A percentile compares a stretch with the other conserved stretches of the same genome.
Conservation (phyloP, 2,113 vertebrate genomes). For the Limanda limanda region DNA sequence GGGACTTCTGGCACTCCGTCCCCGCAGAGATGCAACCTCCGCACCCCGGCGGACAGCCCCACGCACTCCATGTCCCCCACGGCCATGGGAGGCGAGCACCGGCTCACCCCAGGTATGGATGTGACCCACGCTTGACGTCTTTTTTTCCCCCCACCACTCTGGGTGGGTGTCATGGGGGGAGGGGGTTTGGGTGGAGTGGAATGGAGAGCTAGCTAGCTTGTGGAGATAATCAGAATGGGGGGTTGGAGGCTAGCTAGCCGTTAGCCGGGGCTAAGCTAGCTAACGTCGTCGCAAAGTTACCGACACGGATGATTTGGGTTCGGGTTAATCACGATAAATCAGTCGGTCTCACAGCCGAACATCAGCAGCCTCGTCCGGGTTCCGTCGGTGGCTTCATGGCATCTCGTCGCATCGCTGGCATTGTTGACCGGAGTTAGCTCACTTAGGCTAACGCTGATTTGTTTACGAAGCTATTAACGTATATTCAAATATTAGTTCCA, state of each 20-base stretch:
- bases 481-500: background rate
- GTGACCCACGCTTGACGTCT: constrained; percentile 1
- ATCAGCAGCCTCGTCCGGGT: background rate
- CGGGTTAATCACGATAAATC: background rate
- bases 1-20: constrained; percentile 86
- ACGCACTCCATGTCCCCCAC: constrained; percentile 79
- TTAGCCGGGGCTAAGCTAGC: constrained; percentile 53
- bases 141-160: constrained; percentile 46
- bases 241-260: constrained; percentile 72
- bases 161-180: constrained; percentile 76
- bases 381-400: constrained; percentile 2
- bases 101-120: constrained; percentile 85
- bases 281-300: constrained; percentile 46
- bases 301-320: background rate
- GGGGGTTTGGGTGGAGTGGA: constrained; percentile 80
- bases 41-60: constrained; percentile 82
- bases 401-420: background rate
- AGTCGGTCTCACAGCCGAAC: background rate
- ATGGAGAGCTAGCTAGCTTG: constrained; percentile 64
- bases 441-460: constrained; percentile 9
- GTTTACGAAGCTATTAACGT: background rate
- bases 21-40: constrained; percentile 85
- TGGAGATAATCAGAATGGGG: constrained; percentile 67
- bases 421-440: constrained; percentile 9
- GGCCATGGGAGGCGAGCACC: constrained; percentile 80